A percentile compares a stretch with the other conserved stretches of the same genome.
Evolutionary conservation across 2,113 vertebrate species (phyloP).

Genomic region (Pungitius pungitius): DNA sequence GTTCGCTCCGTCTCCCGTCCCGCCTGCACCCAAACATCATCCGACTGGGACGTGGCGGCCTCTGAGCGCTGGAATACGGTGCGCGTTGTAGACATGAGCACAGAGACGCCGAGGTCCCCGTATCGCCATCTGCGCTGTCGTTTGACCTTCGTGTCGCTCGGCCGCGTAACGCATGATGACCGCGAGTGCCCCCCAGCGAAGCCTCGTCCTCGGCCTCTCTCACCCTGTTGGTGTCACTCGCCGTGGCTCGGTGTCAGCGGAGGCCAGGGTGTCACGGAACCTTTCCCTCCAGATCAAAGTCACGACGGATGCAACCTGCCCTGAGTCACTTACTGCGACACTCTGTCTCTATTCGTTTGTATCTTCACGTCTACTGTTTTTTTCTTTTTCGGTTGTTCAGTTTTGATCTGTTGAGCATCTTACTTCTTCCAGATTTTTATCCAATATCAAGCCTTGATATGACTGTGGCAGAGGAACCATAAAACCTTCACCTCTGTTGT

Average conservation of each 20-base stretch:
- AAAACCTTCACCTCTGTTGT: neutral
- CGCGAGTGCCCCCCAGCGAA: conserved; percentile 15
- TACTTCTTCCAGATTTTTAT: neutral
- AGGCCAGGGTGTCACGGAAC: conserved; percentile 41
- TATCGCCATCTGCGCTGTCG: conserved; percentile 28
- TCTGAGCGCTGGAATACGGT: conserved; percentile 42
- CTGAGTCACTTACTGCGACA: conserved; percentile 37
- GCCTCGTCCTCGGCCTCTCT: conserved; percentile 40
- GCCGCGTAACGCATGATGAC: conserved; percentile 23
- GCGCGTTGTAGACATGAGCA: conserved; percentile 15
- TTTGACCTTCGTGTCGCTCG: conserved; percentile 40
- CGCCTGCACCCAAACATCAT: conserved; percentile 12
- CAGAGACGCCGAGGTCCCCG: conserved; percentile 7
- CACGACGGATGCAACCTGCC: conserved; percentile 36
- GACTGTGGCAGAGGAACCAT: neutral
- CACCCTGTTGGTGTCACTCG: conserved; percentile 43
- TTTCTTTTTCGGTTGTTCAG: neutral
- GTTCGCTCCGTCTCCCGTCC: neutral
- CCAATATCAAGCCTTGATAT: too few relatives aligned
- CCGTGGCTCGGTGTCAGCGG: conserved; percentile 36
- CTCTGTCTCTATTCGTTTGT: conserved; percentile 4
- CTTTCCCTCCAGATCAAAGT: conserved; percentile 48
- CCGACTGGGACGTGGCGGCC: conserved; percentile 23
- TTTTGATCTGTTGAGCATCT: neutral
- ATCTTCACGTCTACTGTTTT: neutral